phyloP scores from a whole-genome alignment of 1,140 invertebrate species.

The Mizuhopecten yessoensis region DNA sequence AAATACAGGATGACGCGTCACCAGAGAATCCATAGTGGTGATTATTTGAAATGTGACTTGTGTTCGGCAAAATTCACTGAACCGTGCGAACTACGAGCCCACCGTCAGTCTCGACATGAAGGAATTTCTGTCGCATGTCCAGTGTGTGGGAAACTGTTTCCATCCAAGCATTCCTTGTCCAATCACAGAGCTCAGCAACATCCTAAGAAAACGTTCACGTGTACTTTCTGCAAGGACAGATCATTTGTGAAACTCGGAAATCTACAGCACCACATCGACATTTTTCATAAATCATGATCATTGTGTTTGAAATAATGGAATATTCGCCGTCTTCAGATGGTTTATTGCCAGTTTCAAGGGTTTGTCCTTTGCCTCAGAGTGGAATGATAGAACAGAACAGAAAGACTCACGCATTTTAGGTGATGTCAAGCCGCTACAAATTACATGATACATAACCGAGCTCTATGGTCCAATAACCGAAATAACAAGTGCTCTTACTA shows the following conservation, averaged over 20 bases:
- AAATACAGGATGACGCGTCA: neutral
- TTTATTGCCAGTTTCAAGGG: too few relatives aligned
- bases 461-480: too few relatives aligned
- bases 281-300: neutral
- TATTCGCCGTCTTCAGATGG: too few relatives aligned
- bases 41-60: neutral
- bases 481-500: too few relatives aligned
- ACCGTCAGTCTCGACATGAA: neutral
- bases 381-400: too few relatives aligned
- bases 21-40: neutral
- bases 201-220: neutral
- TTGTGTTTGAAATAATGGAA: neutral
- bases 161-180: neutral
- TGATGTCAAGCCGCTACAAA: too few relatives aligned
- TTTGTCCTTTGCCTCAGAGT: too few relatives aligned
- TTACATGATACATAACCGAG: too few relatives aligned
- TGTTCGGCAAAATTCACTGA: slow-evolving; percentile 3
- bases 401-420: too few relatives aligned
- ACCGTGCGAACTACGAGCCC: neutral
- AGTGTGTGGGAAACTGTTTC: neutral
- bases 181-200: neutral
- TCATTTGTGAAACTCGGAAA: slow-evolving; percentile 1
- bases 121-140: neutral
- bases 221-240: slow-evolving; percentile 14
- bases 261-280: slow-evolving; percentile 30